Evolutionary conservation across 2,113 vertebrate species (phyloP).

Genomic region (Ictidomys tridecemlineatus): DNA sequence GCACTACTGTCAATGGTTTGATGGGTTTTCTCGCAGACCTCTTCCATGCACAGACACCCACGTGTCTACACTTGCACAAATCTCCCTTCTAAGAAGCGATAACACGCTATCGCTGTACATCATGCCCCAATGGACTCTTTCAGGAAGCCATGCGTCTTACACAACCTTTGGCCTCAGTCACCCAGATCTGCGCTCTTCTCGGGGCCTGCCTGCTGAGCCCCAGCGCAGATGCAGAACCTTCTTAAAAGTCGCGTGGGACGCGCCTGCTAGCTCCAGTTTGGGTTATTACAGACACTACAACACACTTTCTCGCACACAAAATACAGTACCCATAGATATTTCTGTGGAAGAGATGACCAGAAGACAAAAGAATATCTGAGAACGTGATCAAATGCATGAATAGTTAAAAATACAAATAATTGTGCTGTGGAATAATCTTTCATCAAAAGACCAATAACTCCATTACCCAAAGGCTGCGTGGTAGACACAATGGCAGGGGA

Average conservation of each 20-base stretch:
- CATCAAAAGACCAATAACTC: conserved; percentile 32
- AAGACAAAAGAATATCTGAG: not conserved
- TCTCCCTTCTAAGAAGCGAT: not conserved
- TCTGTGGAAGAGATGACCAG: not conserved
- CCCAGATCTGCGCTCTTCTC: not conserved
- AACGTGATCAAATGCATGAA: not conserved
- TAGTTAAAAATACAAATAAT: not conserved
- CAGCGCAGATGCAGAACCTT: not conserved
- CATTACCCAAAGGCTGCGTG: not conserved
- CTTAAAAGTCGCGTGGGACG: not conserved
- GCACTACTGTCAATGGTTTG: not conserved
- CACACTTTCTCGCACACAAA: not conserved
- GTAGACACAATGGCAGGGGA: too few species aligned
- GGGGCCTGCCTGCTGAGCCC: not conserved
- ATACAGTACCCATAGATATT: not conserved
- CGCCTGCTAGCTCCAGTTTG: not conserved
- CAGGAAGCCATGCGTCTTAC: not conserved
- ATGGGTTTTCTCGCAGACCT: not conserved
- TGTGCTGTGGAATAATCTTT: not conserved
- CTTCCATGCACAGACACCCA: not conserved
- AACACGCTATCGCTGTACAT: not conserved
- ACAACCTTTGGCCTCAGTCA: not conserved
- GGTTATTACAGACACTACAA: not conserved
- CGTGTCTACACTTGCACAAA: too few species aligned
- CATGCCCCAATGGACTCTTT: not conserved